These are phyloP conservation scores for Ricordea florida DNA, from an alignment of 92 coral and sea anemone species.

Conservation along the genomic window DNA sequence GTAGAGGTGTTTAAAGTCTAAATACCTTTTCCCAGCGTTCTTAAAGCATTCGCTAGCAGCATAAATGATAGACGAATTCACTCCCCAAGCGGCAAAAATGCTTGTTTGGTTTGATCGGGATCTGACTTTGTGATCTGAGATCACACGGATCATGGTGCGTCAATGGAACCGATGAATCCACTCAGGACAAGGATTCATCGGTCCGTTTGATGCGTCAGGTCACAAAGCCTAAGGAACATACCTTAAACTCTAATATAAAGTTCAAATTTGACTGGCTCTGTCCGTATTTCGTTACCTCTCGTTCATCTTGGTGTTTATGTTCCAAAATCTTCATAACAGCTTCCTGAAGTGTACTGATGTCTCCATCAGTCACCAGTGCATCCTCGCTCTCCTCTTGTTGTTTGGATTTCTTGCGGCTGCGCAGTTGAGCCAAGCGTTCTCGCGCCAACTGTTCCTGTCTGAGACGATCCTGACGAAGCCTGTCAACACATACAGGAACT, in stretches of 20 bases:
- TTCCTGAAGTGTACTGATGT: slow-evolving; percentile 79
- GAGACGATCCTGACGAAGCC: slow-evolving; percentile 88
- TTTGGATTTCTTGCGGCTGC: slow-evolving; percentile 58
- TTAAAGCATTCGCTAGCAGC: too few species aligned
- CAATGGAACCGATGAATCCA: too few species aligned
- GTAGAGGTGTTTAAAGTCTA: too few species aligned
- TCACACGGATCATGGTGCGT: too few species aligned
- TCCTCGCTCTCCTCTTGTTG: slow-evolving; percentile 42
- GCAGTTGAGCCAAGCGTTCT: slow-evolving; percentile 91
- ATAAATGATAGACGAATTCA: too few species aligned
- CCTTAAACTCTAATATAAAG: neutral
- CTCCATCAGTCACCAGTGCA: slow-evolving; percentile 85
- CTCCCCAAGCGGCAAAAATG: too few species aligned
- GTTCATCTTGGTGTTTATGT: slow-evolving; percentile 81
- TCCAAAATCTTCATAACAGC: slow-evolving; percentile 87
- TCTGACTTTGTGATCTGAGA: too few species aligned
- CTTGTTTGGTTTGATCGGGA: too few species aligned
- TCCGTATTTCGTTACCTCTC: slow-evolving; percentile 63
- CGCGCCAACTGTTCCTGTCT: slow-evolving; percentile 96
- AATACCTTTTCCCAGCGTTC: too few species aligned
- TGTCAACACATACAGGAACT: neutral
- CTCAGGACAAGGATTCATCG: too few species aligned
- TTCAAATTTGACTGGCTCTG: neutral
- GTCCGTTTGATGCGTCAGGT: too few species aligned
- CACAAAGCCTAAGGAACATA: too few species aligned